These are phyloP conservation scores for Romanogobio albipinnatus DNA, from an alignment of 2,113 vertebrate genomes.

Conservation along the genomic window DNA sequence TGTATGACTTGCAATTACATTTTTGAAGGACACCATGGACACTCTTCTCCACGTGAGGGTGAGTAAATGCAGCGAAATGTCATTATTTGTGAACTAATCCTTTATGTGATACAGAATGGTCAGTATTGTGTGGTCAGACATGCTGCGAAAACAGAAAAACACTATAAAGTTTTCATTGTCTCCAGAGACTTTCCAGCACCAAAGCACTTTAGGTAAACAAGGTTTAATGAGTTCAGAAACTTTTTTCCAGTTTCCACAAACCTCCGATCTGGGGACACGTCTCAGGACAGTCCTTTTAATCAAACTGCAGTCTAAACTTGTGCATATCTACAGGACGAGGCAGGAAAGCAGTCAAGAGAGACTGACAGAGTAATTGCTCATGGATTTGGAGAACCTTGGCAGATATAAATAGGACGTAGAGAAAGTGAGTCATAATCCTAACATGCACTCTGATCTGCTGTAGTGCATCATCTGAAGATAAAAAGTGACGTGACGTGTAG, in stretches of 20 bases:
- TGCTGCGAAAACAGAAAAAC: constrained; percentile 60
- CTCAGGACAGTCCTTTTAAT: constrained; percentile 9
- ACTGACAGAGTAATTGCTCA: constrained; percentile 19
- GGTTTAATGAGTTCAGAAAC: neutral
- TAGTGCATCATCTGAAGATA: neutral
- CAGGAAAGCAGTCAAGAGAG: constrained; percentile 15
- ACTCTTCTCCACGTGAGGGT: no score
- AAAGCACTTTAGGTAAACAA: neutral
- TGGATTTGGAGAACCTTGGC: constrained; percentile 21
- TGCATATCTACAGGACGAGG: neutral
- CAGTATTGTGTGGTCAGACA: constrained; percentile 5
- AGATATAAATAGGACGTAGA: constrained; percentile 22
- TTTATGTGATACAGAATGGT: neutral
- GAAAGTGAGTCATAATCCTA: constrained; percentile 31
- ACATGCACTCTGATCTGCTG: neutral
- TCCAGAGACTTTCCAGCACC: constrained; percentile 26
- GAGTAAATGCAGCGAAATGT: neutral
- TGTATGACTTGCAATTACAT: no score
- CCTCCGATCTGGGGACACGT: neutral
- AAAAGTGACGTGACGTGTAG: neutral
- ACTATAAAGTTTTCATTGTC: constrained; percentile 72
- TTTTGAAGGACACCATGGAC: no score
- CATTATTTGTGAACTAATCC: neutral
- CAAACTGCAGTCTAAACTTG: constrained; percentile 12
- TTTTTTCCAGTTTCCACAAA: neutral